phyloP scores from a whole-genome alignment of 2,113 vertebrate genomes.

The Gnathonemus echidnorhynchus region DNA sequence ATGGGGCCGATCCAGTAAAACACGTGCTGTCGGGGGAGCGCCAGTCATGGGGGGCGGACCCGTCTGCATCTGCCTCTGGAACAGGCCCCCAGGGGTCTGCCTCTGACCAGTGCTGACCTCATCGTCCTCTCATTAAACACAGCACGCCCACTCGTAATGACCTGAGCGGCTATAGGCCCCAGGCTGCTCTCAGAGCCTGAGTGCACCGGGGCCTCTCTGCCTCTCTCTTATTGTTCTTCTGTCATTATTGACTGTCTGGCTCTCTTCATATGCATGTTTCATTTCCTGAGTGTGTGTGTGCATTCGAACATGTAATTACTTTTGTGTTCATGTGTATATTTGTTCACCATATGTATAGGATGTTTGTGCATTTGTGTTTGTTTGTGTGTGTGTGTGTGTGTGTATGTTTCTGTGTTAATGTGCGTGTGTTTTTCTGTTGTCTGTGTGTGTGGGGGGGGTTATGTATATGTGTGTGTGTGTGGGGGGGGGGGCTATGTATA shows the following conservation, averaged over 20 bases:
- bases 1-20: not conserved
- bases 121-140: conserved; percentile 16
- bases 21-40: not conserved
- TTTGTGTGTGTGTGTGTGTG: not conserved
- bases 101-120: not conserved
- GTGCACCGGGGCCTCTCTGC: not conserved
- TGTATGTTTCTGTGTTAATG: not conserved
- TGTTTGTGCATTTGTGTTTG: not conserved
- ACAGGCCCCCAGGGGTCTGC: not conserved
- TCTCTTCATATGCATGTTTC: not conserved
- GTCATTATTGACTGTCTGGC: not conserved
- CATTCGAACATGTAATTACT: not conserved
- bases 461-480: not conserved
- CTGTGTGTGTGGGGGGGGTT: not conserved
- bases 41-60: not conserved
- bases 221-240: not conserved
- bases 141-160: not conserved
- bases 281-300: conserved; percentile 4
- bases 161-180: not conserved
- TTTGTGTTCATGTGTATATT: not conserved
- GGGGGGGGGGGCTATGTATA: not conserved
- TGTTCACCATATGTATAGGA: not conserved
- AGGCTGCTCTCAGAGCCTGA: not conserved
- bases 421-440: not conserved
- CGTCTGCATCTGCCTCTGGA: not conserved